A percentile compares a stretch with the other conserved stretches of the same genome.
Evolutionary conservation across 2,797 vertebrate species (phyloP).

Genomic region (Tamandua tetradactyla): DNA sequence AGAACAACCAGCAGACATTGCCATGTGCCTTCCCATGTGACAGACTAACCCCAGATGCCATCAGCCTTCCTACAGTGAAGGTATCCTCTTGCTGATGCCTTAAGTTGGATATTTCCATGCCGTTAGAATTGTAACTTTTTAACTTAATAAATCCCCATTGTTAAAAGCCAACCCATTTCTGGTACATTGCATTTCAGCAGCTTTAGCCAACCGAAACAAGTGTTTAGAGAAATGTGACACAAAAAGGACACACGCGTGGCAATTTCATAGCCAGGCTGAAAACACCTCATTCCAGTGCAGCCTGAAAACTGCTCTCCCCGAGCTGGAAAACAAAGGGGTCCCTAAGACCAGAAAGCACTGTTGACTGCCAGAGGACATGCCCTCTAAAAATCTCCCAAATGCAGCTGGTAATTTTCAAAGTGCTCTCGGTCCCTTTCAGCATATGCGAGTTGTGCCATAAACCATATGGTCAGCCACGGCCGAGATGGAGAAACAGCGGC

Average conservation of each 20-base stretch:
- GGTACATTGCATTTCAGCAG: too few relatives aligned
- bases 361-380: not conserved
- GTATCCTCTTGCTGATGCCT: too few relatives aligned
- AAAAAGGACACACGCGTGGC: not conserved
- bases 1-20: too few relatives aligned
- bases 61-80: too few relatives aligned
- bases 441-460: constrained; percentile 15
- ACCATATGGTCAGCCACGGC: constrained; percentile 69
- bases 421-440: not conserved
- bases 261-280: not conserved
- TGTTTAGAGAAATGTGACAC: not conserved
- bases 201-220: too few relatives aligned
- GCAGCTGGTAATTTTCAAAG: not conserved
- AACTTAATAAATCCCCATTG: too few relatives aligned
- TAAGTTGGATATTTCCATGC: too few relatives aligned
- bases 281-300: not conserved
- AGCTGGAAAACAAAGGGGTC: not conserved
- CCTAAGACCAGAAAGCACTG: not conserved
- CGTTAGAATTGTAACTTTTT: too few relatives aligned
- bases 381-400: not conserved
- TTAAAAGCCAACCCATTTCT: too few relatives aligned
- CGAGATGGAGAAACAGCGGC: constrained; percentile 63
- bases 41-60: too few relatives aligned
- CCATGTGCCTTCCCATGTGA: too few relatives aligned
- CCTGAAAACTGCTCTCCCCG: not conserved